Conservation (phyloP, 2,888 invertebrate species). For the Epirrhoe alternata region DNA sequence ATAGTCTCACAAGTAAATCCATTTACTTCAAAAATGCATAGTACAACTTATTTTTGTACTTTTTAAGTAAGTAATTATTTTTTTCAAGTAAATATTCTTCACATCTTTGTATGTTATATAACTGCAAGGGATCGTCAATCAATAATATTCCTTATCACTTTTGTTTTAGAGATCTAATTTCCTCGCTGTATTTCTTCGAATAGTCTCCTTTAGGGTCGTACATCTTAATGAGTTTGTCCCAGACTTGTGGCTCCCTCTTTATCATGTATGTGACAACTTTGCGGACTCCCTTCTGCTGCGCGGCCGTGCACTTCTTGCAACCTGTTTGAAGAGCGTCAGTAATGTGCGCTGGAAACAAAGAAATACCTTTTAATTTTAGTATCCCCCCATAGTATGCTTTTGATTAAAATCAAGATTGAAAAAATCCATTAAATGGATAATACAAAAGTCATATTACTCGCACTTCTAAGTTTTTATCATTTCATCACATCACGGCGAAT, state of each 20-base stretch:
- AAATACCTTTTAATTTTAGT: not conserved
- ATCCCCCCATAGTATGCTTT: no score
- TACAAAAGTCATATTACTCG: no score
- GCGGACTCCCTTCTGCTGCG: conserved; percentile 64
- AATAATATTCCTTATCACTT: conserved; percentile 12
- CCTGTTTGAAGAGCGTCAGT: conserved; percentile 73
- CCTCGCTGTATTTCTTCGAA: conserved; percentile 68
- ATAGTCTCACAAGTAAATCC: no score
- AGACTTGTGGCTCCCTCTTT: conserved; percentile 64
- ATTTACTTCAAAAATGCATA: no score
- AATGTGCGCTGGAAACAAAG: conserved; percentile 64
- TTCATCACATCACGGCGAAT: no score
- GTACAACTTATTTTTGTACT: no score
- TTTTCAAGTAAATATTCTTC: no score
- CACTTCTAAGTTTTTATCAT: no score
- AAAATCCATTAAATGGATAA: no score
- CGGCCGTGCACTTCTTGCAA: conserved; percentile 68
- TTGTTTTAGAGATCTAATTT: conserved; percentile 49
- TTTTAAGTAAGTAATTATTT: no score
- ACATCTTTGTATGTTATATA: not conserved
- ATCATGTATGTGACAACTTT: conserved; percentile 72
- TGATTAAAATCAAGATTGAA: no score
- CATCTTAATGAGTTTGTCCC: conserved; percentile 69
- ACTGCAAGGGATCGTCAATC: not conserved
- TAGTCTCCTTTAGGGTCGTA: conserved; percentile 71